Conservation (phyloP, 2,113 vertebrate species). For the Pangasianodon gigas region DNA sequence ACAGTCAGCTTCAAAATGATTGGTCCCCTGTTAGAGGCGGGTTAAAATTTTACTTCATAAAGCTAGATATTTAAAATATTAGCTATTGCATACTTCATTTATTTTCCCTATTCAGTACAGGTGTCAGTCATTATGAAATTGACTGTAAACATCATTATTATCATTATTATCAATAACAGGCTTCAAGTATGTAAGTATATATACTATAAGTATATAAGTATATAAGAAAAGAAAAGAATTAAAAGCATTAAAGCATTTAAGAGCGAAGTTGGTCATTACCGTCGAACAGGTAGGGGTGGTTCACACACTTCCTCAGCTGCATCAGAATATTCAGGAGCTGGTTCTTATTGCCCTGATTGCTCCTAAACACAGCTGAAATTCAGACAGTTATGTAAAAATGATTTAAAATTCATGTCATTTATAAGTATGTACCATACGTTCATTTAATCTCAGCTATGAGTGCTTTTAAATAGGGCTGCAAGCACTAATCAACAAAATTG, state of each 20-base stretch:
- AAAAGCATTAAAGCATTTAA: not conserved
- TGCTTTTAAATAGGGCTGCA: not conserved
- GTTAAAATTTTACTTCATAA: not conserved
- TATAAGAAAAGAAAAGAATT: too few species aligned
- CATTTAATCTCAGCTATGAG: not conserved
- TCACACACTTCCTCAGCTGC: constrained; percentile 91
- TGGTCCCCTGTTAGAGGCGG: fast-evolving
- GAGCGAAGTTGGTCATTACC: constrained; percentile 70
- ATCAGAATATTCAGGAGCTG: constrained; percentile 85
- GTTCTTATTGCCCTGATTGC: constrained; percentile 75
- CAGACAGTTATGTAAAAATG: not conserved
- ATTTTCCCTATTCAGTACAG: not conserved
- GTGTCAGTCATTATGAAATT: not conserved
- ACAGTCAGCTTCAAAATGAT: not conserved
- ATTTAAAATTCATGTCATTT: not conserved
- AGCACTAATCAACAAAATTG: too few species aligned
- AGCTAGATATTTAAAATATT: not conserved
- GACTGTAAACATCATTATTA: not conserved
- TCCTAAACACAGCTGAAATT: constrained; percentile 84
- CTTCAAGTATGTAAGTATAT: not conserved
- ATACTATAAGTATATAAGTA: too few species aligned
- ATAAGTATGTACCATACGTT: not conserved
- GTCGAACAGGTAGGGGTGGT: constrained; percentile 88
- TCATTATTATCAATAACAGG: not conserved
- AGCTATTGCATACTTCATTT: not conserved